Base-by-base conservation (phyloP, 2,888 invertebrate genomes). In the Druceiella hillmani region DNA sequence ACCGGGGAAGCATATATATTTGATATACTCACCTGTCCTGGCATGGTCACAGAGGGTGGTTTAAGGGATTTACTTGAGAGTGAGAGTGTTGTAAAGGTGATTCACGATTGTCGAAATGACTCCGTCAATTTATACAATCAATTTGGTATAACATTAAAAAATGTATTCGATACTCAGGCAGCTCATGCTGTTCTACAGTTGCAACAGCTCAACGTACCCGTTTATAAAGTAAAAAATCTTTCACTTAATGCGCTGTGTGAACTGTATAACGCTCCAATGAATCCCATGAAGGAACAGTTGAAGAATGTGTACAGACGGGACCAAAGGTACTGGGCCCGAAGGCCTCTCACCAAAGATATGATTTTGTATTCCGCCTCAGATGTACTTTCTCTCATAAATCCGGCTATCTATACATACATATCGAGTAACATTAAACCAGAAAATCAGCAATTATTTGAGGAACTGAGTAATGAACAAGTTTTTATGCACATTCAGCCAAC, bases 141-240 rank as follows among this genome's bases (percentile, higher is more conserved):
- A 58, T 92, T 84, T 70, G 85, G 85, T 49, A 87, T 93, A 47
- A 78, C 82, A 36, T 64, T 93, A 52, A 77, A 77, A 46, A 87
- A 85, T 64, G 88, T 94, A 33, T 93, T 94, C 61, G 93, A 94
- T 59, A 93, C 93, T 20, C 93, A 89, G 76, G 86, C 87, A 22
- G 94, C 93, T 26, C 91, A 95, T 63, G 88, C 93, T 36, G 86
- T 95, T 7, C 66, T 95, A 32, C 90, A 93, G 56, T 84, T 83
- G 56, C 93, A 93, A 66, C 87, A 90, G 53, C 87, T 85, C 42
- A 83, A 84, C 43, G 86, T 89, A 53, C 92, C 94, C 20, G 89
- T 94, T 33, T 90, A 93, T 59, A 95, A 95, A 72, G 90, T 92
- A 35, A 93, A 94, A 66, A 90, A 90, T 59, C 82, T 93, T 31